Evolutionary conservation across 30 jellyfish, hydroid and myxozoan species (phyloP).

Genomic region (Calvadosia cruxmelitensis): DNA sequence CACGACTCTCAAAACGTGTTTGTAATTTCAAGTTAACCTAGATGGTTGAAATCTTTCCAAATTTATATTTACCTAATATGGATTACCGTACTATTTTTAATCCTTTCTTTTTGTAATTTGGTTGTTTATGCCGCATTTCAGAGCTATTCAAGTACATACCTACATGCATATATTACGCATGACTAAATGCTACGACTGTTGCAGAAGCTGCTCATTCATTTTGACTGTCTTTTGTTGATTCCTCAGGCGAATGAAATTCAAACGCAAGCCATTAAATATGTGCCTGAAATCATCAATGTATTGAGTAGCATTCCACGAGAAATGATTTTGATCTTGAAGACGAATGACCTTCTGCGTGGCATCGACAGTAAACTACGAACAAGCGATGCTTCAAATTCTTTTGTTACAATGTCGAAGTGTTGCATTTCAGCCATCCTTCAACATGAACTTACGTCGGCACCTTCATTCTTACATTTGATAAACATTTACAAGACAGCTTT

Average conservation of each 20-base stretch:
- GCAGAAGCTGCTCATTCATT: not conserved
- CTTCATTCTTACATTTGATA: constrained; percentile 12
- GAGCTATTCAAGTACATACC: too few species aligned
- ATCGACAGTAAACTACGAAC: constrained; percentile 49
- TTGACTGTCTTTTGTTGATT: not conserved
- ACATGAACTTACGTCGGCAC: constrained; percentile 28
- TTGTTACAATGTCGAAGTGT: constrained; percentile 68
- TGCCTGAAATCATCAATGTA: constrained; percentile 68
- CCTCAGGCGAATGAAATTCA: constrained; percentile 63
- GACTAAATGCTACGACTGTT: too few species aligned
- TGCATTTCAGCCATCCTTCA: constrained; percentile 63
- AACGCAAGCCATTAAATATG: constrained; percentile 39
- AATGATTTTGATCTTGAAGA: constrained; percentile 69
- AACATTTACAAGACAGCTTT: not conserved
- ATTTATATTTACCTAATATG: too few species aligned
- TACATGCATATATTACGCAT: too few species aligned
- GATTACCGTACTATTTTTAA: too few species aligned
- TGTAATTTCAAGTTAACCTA: too few species aligned
- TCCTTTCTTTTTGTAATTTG: too few species aligned
- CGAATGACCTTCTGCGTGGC: constrained; percentile 85
- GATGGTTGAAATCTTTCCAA: too few species aligned
- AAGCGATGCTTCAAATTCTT: constrained; percentile 40
- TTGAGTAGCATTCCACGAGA: constrained; percentile 73
- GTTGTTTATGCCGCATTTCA: too few species aligned
- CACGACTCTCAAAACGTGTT: too few species aligned